Conservation (phyloP, 2,113 vertebrate genomes). For the Nothobranchius kuhntae region DNA sequence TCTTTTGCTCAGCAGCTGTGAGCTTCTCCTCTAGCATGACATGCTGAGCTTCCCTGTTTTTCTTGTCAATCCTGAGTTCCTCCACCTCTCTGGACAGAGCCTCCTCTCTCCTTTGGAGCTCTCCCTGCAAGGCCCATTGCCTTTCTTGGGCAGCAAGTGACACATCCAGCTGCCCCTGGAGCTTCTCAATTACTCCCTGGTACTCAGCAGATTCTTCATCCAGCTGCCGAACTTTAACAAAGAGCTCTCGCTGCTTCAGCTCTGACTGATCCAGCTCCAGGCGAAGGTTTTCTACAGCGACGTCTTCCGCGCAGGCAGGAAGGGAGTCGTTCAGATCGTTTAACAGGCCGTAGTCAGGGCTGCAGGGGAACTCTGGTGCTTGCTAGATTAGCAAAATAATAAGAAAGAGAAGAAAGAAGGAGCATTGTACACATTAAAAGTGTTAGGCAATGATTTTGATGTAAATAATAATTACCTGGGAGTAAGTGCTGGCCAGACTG, state of each 20-base stretch:
- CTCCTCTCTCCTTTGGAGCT: conserved; percentile 70
- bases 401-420: neutral
- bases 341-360: conserved; percentile 85
- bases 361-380: conserved; percentile 84
- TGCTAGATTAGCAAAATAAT: conserved; percentile 59
- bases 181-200: conserved; percentile 75
- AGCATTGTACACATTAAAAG: neutral
- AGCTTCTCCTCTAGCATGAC: conserved; percentile 73
- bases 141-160: conserved; percentile 78
- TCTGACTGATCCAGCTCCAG: conserved; percentile 92
- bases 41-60: conserved; percentile 55
- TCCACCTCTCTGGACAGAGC: conserved; percentile 74
- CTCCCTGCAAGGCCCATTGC: conserved; percentile 74
- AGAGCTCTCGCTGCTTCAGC: conserved; percentile 83
- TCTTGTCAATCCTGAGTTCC: conserved; percentile 56
- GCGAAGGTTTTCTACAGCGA: conserved; percentile 87
- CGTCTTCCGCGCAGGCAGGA: conserved; percentile 62
- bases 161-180: conserved; percentile 85
- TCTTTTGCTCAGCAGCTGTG: conserved; percentile 73
- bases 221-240: conserved; percentile 81
- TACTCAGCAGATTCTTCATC: conserved; percentile 87
- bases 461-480: conserved; percentile 80
- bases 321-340: conserved; percentile 79
- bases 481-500: conserved; percentile 90
- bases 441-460: conserved; percentile 17